Evolutionary conservation across 2,797 vertebrate species (phyloP).

Genomic region (Cynopterus sphinx): DNA sequence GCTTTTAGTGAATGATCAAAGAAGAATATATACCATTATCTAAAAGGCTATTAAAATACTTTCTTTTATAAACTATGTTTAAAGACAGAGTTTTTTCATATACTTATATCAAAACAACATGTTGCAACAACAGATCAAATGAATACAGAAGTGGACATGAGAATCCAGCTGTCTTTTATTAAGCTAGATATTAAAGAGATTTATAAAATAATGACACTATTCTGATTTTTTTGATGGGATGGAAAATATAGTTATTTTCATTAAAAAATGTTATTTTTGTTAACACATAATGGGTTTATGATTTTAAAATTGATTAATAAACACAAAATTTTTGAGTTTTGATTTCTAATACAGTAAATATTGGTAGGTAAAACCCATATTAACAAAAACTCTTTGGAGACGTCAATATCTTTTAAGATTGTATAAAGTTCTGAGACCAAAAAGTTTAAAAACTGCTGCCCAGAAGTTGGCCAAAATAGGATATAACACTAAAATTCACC

Average conservation of each 20-base stretch:
- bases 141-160: neutral
- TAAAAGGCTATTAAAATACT: constrained; percentile 23
- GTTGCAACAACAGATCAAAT: neutral
- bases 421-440: neutral
- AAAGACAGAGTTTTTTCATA: constrained; percentile 33
- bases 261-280: constrained; percentile 44
- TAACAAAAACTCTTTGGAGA: neutral
- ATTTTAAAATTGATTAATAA: constrained; percentile 7
- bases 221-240: neutral
- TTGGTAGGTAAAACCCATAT: neutral
- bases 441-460: neutral
- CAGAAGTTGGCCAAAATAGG: neutral
- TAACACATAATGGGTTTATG: neutral
- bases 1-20: constrained; percentile 19
- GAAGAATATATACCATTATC: neutral
- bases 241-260: constrained; percentile 5
- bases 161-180: neutral
- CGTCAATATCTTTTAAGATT: constrained; percentile 26
- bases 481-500: neutral
- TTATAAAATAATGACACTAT: neutral
- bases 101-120: constrained; percentile 42
- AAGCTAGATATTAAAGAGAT: neutral
- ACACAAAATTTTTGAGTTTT: constrained; percentile 19
- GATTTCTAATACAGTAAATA: neutral
- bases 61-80: neutral